Evolutionary conservation across 1,140 invertebrate species (phyloP), one percentile per base, ranked within the genome.

Genomic region (Brachionus koreanus): DNA sequence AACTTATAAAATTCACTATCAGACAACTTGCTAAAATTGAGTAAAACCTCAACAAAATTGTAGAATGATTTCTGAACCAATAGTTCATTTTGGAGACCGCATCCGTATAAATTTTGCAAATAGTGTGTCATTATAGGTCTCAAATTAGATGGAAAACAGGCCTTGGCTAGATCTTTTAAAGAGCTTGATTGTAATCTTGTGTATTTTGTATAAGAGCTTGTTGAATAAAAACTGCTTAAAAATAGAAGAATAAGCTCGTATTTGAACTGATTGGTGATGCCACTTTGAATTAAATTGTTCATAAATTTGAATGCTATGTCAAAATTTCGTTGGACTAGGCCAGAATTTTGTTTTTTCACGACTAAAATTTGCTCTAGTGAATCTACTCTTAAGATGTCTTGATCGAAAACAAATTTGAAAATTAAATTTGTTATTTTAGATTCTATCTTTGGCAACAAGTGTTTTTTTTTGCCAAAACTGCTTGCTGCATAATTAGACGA

Each of bases 341-440:
- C 25, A 12, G 69, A 74, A 46, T 74, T 46, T 25, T 3, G 23
- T 43, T 43, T 74, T 46, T 74, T 74, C 13, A 35, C 3, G 19
- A 46, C 5, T 43, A 74, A 74, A 49, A 74, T 33, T 74, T 46
- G 16, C 23, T 74, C 42, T 1, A 74, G 13, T 12, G 7, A 10
- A 25, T 74, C 43, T 46, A 74, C 43, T 25, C 43, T 74, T 25
- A 46, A 29, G 19, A 25, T 46, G 9, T 74, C 43, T 10, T 46
- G 39, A 19, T 74, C 69, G 29, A 74, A 74, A 4, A 74, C 0
- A 74, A 74, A 74, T 46, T 74, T 19, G 16, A 74, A 74, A 13
- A 74, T 46, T 29, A 74, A 49, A 42, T 74, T 74, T 25, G 29
- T 74, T 25, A 29, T 74, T 12, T 23, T 43, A 5, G 69, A 74